phyloP scores from a whole-genome alignment of 2,888 invertebrate species.

The Cerceris rybyensis region DNA sequence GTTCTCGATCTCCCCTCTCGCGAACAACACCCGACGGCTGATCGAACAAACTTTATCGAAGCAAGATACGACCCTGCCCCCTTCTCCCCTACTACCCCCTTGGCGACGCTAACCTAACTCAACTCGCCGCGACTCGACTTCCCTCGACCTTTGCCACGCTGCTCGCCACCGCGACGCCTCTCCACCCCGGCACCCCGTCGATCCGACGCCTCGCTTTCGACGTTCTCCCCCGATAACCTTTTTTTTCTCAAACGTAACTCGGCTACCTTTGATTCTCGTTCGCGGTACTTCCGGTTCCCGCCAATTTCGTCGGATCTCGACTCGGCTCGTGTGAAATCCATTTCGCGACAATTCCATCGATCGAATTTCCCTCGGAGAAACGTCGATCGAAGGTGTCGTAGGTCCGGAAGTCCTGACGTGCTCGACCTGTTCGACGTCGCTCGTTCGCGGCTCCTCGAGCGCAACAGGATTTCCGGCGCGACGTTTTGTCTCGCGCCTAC shows the following conservation, averaged over 20 bases:
- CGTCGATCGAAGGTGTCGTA: no score
- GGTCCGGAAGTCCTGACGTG: slow-evolving; percentile 23
- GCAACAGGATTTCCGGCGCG: slow-evolving; percentile 57
- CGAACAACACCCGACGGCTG: slow-evolving; percentile 70
- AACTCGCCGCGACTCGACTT: slow-evolving; percentile 72
- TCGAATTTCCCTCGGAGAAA: neutral
- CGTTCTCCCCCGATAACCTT: no score
- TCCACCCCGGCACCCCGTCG: neutral
- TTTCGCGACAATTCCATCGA: neutral
- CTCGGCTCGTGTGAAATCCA: neutral
- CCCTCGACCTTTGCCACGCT: slow-evolving; percentile 50
- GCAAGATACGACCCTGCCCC: slow-evolving; percentile 66
- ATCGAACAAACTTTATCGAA: slow-evolving; percentile 77
- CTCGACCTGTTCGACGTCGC: slow-evolving; percentile 47
- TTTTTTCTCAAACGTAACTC: no score
- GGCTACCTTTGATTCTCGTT: no score
- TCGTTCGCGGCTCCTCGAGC: slow-evolving; percentile 36
- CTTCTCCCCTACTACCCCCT: slow-evolving; percentile 17
- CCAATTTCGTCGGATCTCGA: no score
- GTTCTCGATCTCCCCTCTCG: slow-evolving; percentile 16
- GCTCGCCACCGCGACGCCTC: slow-evolving; percentile 14
- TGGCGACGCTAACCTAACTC: slow-evolving; percentile 72
- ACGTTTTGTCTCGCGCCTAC: slow-evolving; percentile 35
- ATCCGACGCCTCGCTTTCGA: neutral
- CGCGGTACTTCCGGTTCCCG: neutral